Evolutionary conservation across 1,140 invertebrate species (phyloP).

Genomic region (Galendromus occidentalis): DNA sequence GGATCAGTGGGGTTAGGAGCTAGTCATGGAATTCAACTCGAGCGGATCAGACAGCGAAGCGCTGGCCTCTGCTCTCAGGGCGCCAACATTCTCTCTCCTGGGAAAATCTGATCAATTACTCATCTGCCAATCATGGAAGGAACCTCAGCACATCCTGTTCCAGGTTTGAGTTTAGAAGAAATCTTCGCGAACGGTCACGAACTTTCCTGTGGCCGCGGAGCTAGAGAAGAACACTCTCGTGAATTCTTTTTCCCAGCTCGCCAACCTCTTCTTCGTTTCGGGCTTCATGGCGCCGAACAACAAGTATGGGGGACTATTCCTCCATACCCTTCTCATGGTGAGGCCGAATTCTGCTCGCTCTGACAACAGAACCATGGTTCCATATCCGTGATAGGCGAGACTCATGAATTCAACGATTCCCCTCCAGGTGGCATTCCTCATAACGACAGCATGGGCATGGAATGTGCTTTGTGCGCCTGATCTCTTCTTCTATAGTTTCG

Average conservation of each 20-base stretch:
- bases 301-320: slow-evolving; percentile 52
- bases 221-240: background rate
- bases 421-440: slow-evolving; percentile 43
- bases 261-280: slow-evolving; percentile 50
- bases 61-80: background rate
- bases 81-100: background rate
- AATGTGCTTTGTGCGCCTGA: slow-evolving; percentile 68
- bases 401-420: too few species aligned
- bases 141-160: slow-evolving; percentile 46
- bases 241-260: slow-evolving; percentile 32
- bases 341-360: too few species aligned
- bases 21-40: background rate
- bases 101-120: background rate
- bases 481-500: slow-evolving; percentile 63
- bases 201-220: background rate
- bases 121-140: slow-evolving; percentile 31
- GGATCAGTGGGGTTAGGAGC: background rate
- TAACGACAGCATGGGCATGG: slow-evolving; percentile 70
- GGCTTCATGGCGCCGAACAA: slow-evolving; percentile 54
- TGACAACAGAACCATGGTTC: too few species aligned
- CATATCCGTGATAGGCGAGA: background rate
- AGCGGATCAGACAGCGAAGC: background rate
- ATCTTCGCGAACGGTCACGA: background rate
- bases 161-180: slow-evolving; percentile 10
- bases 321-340: slow-evolving; percentile 52